Evolutionary conservation across 2,888 invertebrate species (phyloP).

Genomic region (Volucella inflata): DNA sequence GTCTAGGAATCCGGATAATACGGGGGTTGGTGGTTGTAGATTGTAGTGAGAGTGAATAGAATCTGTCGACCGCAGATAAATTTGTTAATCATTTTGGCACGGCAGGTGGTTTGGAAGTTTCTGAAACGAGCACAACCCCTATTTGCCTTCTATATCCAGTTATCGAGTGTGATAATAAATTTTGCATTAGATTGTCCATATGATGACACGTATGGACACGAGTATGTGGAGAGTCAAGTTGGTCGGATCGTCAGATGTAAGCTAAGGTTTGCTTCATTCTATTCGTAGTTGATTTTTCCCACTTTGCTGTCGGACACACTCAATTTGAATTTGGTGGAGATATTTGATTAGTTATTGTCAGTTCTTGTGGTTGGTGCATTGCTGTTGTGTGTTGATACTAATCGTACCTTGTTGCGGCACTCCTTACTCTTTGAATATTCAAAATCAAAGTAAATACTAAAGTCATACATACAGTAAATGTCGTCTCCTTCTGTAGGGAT

Average conservation of each 20-base stretch:
- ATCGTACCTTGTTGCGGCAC: too few species aligned
- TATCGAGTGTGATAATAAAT: conserved; percentile 54
- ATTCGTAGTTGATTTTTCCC: too few species aligned
- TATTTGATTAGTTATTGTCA: too few species aligned
- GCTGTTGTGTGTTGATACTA: too few species aligned
- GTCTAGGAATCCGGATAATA: not conserved
- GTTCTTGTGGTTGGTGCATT: too few species aligned
- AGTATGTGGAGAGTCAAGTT: conserved; percentile 23
- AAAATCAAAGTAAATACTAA: too few species aligned
- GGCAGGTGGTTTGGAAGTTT: conserved; percentile 76
- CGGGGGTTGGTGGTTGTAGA: conserved; percentile 18
- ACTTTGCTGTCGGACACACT: too few species aligned
- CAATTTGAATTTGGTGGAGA: too few species aligned
- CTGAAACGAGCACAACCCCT: conserved; percentile 60
- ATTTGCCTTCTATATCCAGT: conserved; percentile 20
- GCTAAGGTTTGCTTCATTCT: not conserved
- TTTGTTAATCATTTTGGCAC: conserved; percentile 78
- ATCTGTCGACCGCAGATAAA: conserved; percentile 78
- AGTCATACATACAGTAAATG: too few species aligned
- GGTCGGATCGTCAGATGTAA: conserved; percentile 22
- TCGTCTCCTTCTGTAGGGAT: too few species aligned
- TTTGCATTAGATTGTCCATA: conserved; percentile 53
- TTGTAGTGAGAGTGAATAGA: conserved; percentile 48
- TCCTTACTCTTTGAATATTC: too few species aligned
- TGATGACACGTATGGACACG: conserved; percentile 28